Conservation (phyloP, 2,797 vertebrate species). For the Pseudochromis fuscus region DNA sequence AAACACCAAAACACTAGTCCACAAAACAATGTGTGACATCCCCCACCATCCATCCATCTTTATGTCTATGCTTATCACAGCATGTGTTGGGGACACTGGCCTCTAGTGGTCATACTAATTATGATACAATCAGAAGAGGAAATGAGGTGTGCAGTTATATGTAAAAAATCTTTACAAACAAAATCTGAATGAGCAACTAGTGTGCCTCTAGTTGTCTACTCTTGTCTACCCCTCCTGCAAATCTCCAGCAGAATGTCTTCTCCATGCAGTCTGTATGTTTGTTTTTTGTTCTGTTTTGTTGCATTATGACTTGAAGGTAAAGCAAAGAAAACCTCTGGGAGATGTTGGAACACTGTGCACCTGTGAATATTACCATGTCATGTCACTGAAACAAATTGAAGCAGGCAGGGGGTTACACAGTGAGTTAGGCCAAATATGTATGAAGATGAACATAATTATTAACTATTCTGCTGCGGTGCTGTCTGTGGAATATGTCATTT, state of each 20-base stretch:
- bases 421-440: constrained; percentile 14
- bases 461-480: constrained; percentile 7
- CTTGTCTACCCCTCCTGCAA: not conserved
- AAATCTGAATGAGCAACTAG: not conserved
- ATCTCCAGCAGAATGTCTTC: not conserved
- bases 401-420: constrained; percentile 23
- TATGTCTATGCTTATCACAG: too few species aligned
- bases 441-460: constrained; percentile 24
- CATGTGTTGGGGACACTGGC: not conserved
- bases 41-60: too few species aligned
- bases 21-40: too few species aligned
- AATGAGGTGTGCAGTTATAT: not conserved
- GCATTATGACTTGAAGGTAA: constrained; percentile 35
- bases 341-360: constrained; percentile 33
- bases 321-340: constrained; percentile 29
- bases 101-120: not conserved
- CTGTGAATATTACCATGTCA: constrained; percentile 47
- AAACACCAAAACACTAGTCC: too few species aligned
- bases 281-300: constrained; percentile 23
- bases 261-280: constrained; percentile 3
- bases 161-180: constrained; percentile 3
- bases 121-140: not conserved
- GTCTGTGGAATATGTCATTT: constrained; percentile 5
- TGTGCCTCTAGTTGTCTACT: not conserved
- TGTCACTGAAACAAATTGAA: constrained; percentile 48